phyloP scores from a whole-genome alignment of 2,113 vertebrate species.

The Candoia aspera region DNA sequence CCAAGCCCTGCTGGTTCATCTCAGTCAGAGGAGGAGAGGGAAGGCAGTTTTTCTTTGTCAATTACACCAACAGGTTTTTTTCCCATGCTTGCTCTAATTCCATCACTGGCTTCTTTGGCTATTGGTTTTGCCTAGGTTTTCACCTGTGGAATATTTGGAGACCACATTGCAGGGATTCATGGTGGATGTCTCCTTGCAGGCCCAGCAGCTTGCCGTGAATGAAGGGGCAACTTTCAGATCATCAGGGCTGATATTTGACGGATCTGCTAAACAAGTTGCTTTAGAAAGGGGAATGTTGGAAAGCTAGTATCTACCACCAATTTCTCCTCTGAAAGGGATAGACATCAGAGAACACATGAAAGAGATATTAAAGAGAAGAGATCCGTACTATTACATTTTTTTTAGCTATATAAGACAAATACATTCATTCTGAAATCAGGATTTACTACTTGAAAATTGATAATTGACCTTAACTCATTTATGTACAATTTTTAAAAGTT shows the following conservation, averaged over 20 bases:
- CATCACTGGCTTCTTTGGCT: neutral
- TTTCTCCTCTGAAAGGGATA: constrained; percentile 48
- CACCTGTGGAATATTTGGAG: neutral
- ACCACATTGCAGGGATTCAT: neutral
- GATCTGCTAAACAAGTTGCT: constrained; percentile 64
- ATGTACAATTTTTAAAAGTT: constrained; percentile 23
- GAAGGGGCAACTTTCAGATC: constrained; percentile 13
- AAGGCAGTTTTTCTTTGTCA: constrained; percentile 4
- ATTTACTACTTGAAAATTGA: constrained; percentile 36
- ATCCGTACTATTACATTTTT: constrained; percentile 27
- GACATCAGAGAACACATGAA: constrained; percentile 31
- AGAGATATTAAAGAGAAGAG: constrained; percentile 45
- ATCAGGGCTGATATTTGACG: constrained; percentile 56
- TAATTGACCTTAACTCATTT: constrained; percentile 49
- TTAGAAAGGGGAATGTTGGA: constrained; percentile 42
- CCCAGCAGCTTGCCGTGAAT: neutral
- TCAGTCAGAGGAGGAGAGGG: neutral
- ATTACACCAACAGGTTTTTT: neutral
- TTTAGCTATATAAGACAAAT: constrained; percentile 49
- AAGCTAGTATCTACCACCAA: constrained; percentile 61
- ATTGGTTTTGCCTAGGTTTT: neutral
- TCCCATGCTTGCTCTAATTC: neutral
- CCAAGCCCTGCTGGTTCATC: neutral
- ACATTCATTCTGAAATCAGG: constrained; percentile 47
- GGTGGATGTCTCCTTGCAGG: neutral